These are phyloP conservation scores for Porites australiensis DNA, from an alignment of 64 coral and sea anemone species.

Conservation along the genomic window DNA sequence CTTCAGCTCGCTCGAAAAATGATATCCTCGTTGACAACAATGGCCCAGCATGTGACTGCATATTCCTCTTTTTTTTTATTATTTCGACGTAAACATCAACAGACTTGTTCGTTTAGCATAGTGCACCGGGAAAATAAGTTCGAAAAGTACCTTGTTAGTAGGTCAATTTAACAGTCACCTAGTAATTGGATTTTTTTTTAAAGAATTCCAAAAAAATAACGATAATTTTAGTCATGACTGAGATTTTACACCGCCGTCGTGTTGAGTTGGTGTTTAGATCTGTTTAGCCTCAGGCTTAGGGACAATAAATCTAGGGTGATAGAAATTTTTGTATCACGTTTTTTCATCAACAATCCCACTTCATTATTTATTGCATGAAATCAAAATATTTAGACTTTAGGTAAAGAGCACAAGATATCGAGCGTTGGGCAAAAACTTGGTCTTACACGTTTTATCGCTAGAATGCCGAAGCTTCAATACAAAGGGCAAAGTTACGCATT, in stretches of 20 bases:
- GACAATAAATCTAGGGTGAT: background rate
- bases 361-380: background rate
- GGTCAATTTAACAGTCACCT: background rate
- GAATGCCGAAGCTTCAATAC: background rate
- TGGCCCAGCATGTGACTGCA: background rate
- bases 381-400: background rate
- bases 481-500: background rate
- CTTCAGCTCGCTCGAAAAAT: background rate
- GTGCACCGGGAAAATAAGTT: background rate
- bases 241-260: background rate
- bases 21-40: background rate
- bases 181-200: background rate
- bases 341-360: background rate
- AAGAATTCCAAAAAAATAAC: too few relatives aligned
- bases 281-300: background rate
- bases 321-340: background rate
- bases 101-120: background rate
- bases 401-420: background rate
- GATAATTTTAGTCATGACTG: background rate
- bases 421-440: too few relatives aligned
- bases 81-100: background rate
- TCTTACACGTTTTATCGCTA: too few relatives aligned
- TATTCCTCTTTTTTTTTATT: too few relatives aligned
- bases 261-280: background rate
- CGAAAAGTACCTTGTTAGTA: background rate